Evolutionary conservation across 2,888 invertebrate genomes (phyloP).

Genomic region (Morinoia aosen): DNA sequence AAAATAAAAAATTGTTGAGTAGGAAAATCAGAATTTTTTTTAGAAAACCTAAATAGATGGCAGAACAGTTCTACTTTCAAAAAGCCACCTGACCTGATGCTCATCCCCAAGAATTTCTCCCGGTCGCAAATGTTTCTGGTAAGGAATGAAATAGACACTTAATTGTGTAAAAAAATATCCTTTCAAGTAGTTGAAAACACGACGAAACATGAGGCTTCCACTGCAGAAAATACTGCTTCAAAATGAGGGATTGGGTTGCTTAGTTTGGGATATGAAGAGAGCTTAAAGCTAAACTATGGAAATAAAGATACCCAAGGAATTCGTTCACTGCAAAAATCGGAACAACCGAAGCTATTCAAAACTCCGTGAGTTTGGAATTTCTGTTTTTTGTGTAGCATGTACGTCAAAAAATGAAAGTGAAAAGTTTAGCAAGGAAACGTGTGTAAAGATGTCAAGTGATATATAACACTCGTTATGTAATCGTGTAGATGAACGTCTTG

Average conservation of each 20-base stretch:
- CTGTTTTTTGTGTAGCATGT: not conserved
- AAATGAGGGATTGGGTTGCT: not conserved
- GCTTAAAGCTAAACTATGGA: not conserved
- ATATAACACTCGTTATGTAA: not conserved
- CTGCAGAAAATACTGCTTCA: not conserved
- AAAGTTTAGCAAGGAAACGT: not conserved
- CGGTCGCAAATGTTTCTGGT: constrained; percentile 54
- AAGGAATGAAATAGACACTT: constrained; percentile 41
- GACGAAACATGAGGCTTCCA: not conserved
- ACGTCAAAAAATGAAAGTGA: not conserved
- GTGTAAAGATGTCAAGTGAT: not conserved
- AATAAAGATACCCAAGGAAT: not conserved
- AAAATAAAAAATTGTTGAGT: not conserved
- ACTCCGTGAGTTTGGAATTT: not conserved
- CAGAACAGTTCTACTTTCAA: constrained; percentile 44
- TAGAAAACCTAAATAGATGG: constrained; percentile 25
- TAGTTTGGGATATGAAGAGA: not conserved
- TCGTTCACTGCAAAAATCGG: not conserved
- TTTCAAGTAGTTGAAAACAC: not conserved
- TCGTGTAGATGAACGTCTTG: not conserved
- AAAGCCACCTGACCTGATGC: constrained; percentile 51
- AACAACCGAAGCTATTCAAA: not conserved
- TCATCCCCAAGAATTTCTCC: constrained; percentile 55
- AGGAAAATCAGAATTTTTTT: not conserved
- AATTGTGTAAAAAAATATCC: constrained; percentile 6